Percentiles rank a stretch among this genome's conserved stretches.
Evolutionary conservation across 2,113 vertebrate species (phyloP).

Genomic region (Ophthalmolycus amberensis): DNA sequence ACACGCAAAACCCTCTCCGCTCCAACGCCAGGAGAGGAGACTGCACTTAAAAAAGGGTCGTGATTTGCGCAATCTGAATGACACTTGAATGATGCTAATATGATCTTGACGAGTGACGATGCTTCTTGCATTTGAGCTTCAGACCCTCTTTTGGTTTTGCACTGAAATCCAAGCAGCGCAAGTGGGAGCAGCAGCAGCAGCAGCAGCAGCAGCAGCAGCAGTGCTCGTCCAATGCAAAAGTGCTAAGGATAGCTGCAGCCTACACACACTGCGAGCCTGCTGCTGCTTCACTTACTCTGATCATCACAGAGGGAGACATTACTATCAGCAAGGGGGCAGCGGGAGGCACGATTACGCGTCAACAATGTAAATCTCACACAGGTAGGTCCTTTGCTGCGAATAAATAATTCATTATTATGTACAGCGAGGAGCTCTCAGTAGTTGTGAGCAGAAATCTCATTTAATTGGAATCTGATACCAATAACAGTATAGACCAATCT

Average conservation of each 20-base stretch:
- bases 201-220: constrained; percentile 32
- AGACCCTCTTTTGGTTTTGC: constrained; percentile 58
- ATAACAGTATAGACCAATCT: no score
- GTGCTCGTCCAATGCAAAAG: constrained; percentile 68
- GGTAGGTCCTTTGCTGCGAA: constrained; percentile 64
- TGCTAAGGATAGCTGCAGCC: constrained; percentile 76
- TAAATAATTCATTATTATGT: constrained; percentile 16
- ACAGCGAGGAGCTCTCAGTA: background rate
- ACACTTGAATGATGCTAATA: constrained; percentile 27
- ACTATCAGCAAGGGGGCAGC: constrained; percentile 63
- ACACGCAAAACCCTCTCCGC: background rate
- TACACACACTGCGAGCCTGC: constrained; percentile 73
- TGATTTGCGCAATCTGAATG: constrained; percentile 22
- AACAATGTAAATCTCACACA: constrained; percentile 74
- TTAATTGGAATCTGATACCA: constrained; percentile 8
- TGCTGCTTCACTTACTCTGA: constrained; percentile 63
- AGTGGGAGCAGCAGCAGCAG: constrained; percentile 56
- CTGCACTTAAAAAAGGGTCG: constrained; percentile 20
- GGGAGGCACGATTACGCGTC: constrained; percentile 55
- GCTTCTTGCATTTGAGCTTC: constrained; percentile 62
- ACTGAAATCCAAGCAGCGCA: constrained; percentile 58
- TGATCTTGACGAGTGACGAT: constrained; percentile 67
- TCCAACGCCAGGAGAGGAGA: constrained; percentile 11
- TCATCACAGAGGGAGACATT: constrained; percentile 72
- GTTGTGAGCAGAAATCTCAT: constrained; percentile 14